Evolutionary conservation across 2,797 vertebrate species (phyloP).

Genomic region (Acanthornis magna): DNA sequence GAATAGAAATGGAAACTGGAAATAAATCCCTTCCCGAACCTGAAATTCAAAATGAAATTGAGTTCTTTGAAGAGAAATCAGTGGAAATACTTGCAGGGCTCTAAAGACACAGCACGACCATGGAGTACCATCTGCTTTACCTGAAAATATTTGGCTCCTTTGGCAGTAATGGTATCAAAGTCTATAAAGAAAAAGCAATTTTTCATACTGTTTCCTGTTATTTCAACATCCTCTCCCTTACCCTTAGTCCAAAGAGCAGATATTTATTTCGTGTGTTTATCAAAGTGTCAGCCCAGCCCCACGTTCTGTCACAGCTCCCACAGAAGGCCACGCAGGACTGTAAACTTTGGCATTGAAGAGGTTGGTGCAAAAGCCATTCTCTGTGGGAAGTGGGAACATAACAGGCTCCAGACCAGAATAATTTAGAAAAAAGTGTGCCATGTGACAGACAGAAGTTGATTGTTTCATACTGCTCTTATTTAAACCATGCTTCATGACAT

Average conservation of each 20-base stretch:
- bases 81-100: neutral
- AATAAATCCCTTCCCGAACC: neutral
- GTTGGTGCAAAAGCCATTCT: neutral
- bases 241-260: neutral
- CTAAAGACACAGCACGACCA: neutral
- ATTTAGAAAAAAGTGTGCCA: neutral
- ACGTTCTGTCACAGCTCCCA: rapidly evolving
- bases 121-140: neutral
- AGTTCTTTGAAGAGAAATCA: neutral
- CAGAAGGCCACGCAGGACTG: rapidly evolving
- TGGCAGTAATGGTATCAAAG: neutral
- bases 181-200: neutral
- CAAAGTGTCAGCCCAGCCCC: neutral
- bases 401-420: neutral
- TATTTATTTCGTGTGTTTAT: rapidly evolving
- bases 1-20: neutral
- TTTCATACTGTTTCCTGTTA: neutral
- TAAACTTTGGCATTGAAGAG: neutral
- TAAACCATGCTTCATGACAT: neutral
- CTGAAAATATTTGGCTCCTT: neutral
- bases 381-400: neutral
- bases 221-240: neutral
- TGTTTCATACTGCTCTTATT: neutral
- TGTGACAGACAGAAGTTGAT: neutral
- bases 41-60: neutral